phyloP scores from a whole-genome alignment of 2,888 invertebrate genomes.

The Coremacera marginata region DNA sequence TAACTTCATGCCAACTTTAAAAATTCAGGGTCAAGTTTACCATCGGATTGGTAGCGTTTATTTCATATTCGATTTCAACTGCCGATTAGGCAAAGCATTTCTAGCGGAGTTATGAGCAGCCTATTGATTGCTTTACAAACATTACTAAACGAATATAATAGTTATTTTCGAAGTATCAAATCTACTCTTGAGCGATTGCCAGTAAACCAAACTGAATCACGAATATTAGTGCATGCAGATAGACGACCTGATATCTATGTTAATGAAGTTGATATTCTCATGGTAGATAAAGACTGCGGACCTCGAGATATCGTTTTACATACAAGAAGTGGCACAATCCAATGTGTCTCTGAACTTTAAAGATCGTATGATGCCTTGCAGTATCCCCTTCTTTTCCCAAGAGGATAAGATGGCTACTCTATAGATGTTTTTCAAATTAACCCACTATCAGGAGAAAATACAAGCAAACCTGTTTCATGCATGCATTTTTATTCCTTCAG shows the following conservation, averaged over 20 bases:
- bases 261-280: no score
- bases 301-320: background rate
- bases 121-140: no score
- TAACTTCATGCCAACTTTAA: no score
- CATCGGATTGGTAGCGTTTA: no score
- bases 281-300: no score
- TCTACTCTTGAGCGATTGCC: no score
- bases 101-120: no score
- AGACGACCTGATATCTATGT: background rate
- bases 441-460: background rate
- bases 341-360: background rate
- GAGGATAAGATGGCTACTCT: background rate
- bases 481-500: background rate
- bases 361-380: background rate
- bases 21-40: no score
- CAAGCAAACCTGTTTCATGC: background rate
- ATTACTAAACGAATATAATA: no score
- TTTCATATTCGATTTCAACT: no score
- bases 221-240: background rate
- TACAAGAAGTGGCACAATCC: background rate
- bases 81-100: no score
- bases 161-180: no score
- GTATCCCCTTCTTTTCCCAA: background rate
- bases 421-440: background rate
- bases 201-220: background rate